Evolutionary conservation across 2,888 invertebrate genomes (phyloP).

Genomic region (Disparrhopalites patrizii): DNA sequence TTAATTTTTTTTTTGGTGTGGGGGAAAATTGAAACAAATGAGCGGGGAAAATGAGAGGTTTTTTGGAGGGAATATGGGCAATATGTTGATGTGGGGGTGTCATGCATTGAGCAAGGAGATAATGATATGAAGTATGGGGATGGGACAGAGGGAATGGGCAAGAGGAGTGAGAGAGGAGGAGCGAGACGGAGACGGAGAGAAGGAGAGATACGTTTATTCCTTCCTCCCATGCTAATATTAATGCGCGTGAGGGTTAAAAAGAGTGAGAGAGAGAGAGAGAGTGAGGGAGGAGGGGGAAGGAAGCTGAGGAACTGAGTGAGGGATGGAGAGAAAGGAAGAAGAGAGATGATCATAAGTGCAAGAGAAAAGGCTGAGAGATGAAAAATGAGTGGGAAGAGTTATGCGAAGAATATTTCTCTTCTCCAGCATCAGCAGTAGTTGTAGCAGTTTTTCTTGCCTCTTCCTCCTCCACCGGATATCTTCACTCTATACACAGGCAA

Average conservation of each 20-base stretch:
- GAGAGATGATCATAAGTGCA: constrained; percentile 30
- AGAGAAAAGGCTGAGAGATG: constrained; percentile 27
- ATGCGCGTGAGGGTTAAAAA: too few relatives aligned
- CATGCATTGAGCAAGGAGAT: constrained; percentile 14
- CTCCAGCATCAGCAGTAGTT: too few relatives aligned
- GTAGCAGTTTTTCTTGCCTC: too few relatives aligned
- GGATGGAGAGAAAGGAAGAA: too few relatives aligned
- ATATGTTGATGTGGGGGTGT: constrained; percentile 10
- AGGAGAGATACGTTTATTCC: constrained; percentile 14
- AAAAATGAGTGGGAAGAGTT: constrained; percentile 34
- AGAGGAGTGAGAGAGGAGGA: constrained; percentile 17
- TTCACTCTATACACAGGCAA: constrained; percentile 28
- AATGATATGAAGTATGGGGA: constrained; percentile 19
- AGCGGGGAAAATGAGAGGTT: too few relatives aligned
- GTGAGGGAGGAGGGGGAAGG: too few relatives aligned
- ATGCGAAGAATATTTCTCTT: constrained; percentile 33
- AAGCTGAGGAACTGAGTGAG: too few relatives aligned
- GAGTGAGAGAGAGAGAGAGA: neutral
- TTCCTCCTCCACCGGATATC: constrained; percentile 30
- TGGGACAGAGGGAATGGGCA: constrained; percentile 10
- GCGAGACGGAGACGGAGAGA: too few relatives aligned
- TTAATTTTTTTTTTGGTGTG: too few relatives aligned
- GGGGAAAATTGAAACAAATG: too few relatives aligned
- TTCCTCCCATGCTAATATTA: too few relatives aligned
- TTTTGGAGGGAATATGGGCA: too few relatives aligned